Percentiles rank a stretch among this genome's conserved stretches.
Evolutionary conservation across 2,113 vertebrate genomes (phyloP).

Genomic region (Desmodus rotundus): DNA sequence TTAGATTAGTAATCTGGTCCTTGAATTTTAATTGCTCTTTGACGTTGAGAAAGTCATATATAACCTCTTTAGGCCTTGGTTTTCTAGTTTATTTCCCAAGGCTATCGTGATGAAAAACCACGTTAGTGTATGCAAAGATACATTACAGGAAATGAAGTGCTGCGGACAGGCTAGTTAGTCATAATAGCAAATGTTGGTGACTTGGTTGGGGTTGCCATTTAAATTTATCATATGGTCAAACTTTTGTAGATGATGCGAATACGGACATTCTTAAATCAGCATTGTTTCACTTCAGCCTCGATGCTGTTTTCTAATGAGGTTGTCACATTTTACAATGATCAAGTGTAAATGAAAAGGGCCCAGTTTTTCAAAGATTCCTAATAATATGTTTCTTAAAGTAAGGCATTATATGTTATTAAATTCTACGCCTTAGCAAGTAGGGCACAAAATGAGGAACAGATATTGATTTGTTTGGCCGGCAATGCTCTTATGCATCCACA

Average conservation of each 20-base stretch:
- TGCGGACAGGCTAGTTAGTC: not conserved
- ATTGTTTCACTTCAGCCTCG: slow-evolving; percentile 7
- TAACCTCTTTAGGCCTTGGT: not conserved
- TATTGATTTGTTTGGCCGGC: slow-evolving; percentile 20
- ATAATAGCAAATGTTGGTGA: not conserved
- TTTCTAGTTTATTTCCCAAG: slow-evolving; percentile 28
- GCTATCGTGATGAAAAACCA: not conserved
- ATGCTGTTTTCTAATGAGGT: not conserved
- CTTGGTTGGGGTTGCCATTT: not conserved
- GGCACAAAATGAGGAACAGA: not conserved
- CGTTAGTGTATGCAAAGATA: not conserved
- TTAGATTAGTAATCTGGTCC: not conserved
- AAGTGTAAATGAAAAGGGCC: not conserved
- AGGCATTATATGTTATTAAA: slow-evolving; percentile 8
- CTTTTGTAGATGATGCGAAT: not conserved
- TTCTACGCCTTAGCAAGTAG: not conserved
- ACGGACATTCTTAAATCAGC: not conserved
- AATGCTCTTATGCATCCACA: not conserved
- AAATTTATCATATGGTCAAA: not conserved
- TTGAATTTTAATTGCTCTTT: slow-evolving; percentile 20
- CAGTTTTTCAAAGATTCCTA: not conserved
- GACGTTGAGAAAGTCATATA: not conserved
- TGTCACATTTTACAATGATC: not conserved
- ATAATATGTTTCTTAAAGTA: slow-evolving; percentile 4
- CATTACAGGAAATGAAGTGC: not conserved